Conservation (phyloP, 23 tunicate genomes). For the Aplidium turbinatum region DNA sequence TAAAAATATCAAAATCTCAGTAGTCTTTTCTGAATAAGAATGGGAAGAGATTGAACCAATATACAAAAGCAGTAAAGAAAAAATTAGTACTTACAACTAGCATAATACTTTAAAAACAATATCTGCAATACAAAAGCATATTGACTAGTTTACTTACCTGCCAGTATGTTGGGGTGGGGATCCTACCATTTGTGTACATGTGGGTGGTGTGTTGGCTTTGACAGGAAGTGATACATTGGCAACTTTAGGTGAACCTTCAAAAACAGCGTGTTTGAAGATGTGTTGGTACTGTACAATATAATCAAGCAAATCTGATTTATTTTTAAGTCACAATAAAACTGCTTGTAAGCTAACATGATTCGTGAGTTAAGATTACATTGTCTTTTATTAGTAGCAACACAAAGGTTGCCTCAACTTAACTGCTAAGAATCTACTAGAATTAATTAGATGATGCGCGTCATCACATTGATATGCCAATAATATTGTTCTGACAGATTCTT, state of each 20-base stretch:
- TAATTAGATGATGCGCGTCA: no score
- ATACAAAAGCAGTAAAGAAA: not conserved
- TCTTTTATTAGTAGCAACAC: no score
- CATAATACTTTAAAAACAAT: not conserved
- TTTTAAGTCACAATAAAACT: not conserved
- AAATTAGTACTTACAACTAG: not conserved
- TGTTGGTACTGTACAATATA: not conserved
- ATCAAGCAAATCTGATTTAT: not conserved
- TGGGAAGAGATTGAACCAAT: no score
- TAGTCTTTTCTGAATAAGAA: no score
- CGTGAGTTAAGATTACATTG: not conserved
- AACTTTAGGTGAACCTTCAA: slow-evolving; percentile 20
- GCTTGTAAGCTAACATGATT: not conserved
- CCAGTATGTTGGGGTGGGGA: slow-evolving; percentile 14
- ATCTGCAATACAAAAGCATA: no score
- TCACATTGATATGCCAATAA: no score
- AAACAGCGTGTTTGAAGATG: not conserved
- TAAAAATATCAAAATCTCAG: no score
- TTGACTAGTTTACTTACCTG: no score
- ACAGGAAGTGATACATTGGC: slow-evolving; percentile 1
- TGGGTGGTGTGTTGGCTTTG: slow-evolving; percentile 10
- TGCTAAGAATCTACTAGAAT: no score
- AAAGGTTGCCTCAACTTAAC: no score
- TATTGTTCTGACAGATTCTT: no score
- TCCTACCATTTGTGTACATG: slow-evolving; percentile 14